Base-by-base conservation (phyloP, 2,888 invertebrate species). In the Glyphotaelius pellucidus region DNA sequence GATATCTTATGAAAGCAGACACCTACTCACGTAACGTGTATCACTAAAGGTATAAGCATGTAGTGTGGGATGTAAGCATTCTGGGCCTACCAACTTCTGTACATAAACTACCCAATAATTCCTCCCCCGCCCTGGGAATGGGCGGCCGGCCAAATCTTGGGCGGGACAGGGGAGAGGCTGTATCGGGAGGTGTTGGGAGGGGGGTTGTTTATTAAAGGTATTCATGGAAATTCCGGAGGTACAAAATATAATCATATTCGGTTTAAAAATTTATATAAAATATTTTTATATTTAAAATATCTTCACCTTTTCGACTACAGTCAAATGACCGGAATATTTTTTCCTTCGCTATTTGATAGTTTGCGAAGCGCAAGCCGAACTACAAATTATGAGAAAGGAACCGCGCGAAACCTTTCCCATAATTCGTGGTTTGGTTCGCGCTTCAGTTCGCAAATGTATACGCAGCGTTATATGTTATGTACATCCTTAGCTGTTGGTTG, bases 21-120 rank as follows among this genome's bases (percentile, higher is more conserved):
- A 52, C 67, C 67, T 25, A 67, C 67, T 67, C n/a, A 7, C 9
- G 67, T 25, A n/a, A 67, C 25, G 67, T 67, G n/a, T 67, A 67
- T 67, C 67, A n/a, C 67, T 67, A 67, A 67, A 67, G 67, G 67
- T 67, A 67, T 25, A 67, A 67, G n/a, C 25, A 67, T 67, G 67
- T 52, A 52, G 52, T 52, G 52, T n/a, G n/a, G 25, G 9, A 67
- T 9, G 67, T 67, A 67, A 67, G 67, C 67, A 67, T 67, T 67
- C 67, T 67, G 67, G 67, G 67, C 67, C 67, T 67, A 67, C 67
- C 67, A 67, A 67, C 67, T 67, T 67, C 67, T 67, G 67, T n/a
- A 67, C 67, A 67, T 67, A 67, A 67, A 67, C 67, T 67, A 67
- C 67, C 67, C 67, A 67, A 67, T n/a, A 67, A 67, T 67, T 67